These are phyloP conservation scores for Lutjanus argentimaculatus DNA, from an alignment of 2,797 vertebrate species.

Conservation along the genomic window DNA sequence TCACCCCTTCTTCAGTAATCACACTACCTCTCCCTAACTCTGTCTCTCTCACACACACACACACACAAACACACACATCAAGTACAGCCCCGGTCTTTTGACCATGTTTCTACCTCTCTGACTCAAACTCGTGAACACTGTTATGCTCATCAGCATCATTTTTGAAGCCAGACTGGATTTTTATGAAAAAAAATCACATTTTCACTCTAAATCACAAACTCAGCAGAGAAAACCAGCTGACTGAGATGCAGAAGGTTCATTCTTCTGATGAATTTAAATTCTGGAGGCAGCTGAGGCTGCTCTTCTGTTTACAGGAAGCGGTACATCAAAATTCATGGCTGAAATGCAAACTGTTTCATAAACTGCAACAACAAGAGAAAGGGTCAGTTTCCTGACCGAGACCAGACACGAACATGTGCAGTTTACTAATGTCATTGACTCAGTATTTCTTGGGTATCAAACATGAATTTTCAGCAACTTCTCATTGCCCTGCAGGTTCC, in stretches of 20 bases:
- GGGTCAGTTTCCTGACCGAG: not conserved
- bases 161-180: not conserved
- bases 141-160: not conserved
- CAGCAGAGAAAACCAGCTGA: not conserved
- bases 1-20: not conserved
- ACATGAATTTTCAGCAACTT: conserved; percentile 1
- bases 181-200: not conserved
- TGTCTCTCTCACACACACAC: not conserved
- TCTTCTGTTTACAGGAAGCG: not conserved
- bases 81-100: not conserved
- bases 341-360: not conserved
- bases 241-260: not conserved
- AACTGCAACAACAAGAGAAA: not conserved
- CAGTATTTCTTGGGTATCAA: not conserved
- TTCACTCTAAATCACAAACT: not conserved
- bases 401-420: rapidly evolving
- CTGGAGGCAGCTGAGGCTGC: not conserved
- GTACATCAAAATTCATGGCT: not conserved
- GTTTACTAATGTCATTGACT: not conserved
- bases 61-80: not conserved
- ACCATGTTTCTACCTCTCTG: not conserved
- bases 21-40: no score
- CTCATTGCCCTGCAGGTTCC: not conserved
- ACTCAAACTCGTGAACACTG: not conserved
- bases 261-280: not conserved